These are phyloP conservation scores for Drosophila multiciliata DNA, from an alignment of 2,888 invertebrate genomes.

Conservation along the genomic window DNA sequence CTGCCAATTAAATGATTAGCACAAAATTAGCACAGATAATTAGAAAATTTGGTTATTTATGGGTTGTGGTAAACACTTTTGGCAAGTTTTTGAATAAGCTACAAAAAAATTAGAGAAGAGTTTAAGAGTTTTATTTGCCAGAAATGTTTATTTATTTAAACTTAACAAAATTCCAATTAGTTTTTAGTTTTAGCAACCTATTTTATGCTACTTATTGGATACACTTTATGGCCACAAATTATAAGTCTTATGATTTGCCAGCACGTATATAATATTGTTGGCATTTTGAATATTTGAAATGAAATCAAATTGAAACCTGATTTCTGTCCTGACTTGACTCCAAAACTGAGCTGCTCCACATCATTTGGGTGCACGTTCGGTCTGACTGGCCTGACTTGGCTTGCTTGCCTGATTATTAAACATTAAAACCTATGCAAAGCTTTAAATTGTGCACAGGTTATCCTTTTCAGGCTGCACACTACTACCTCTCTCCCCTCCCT, in stretches of 20 bases:
- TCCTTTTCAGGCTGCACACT: neutral
- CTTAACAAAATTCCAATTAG: neutral
- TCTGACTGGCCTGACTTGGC: neutral
- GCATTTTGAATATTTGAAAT: slow-evolving; percentile 4
- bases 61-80: neutral
- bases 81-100: neutral
- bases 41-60: slow-evolving; percentile 10
- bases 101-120: neutral
- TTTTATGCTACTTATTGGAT: neutral
- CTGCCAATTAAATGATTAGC: slow-evolving; percentile 48
- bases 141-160: neutral
- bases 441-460: slow-evolving; percentile 25
- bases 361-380: neutral
- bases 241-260: neutral
- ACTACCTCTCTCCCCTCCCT: too few species aligned
- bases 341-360: neutral
- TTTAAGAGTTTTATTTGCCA: neutral
- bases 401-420: slow-evolving; percentile 28
- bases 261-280: slow-evolving; percentile 12
- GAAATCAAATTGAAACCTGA: neutral
- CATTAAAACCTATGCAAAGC: slow-evolving; percentile 21
- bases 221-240: neutral
- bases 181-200: neutral
- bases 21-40: slow-evolving; percentile 32
- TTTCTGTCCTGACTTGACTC: neutral